These are phyloP conservation scores for Lerista edwardsae DNA, from an alignment of 2,797 vertebrate species.

Conservation along the genomic window DNA sequence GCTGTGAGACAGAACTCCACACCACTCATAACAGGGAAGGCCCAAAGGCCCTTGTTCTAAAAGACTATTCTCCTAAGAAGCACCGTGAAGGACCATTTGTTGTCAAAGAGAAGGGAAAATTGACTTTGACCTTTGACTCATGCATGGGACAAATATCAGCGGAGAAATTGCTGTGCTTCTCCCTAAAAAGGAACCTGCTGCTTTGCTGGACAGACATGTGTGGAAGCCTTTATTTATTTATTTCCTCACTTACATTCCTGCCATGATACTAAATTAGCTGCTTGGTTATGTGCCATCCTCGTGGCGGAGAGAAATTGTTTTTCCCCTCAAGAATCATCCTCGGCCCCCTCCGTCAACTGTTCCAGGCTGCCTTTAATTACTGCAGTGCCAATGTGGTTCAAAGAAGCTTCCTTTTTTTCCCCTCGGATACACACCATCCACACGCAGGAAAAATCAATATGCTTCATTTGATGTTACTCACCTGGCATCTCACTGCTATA, in stretches of 20 bases:
- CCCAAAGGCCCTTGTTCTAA: too few relatives aligned
- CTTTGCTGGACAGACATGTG: conserved; percentile 38
- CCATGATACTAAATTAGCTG: conserved; percentile 57
- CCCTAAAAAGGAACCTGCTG: conserved; percentile 55
- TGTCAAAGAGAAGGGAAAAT: conserved; percentile 46
- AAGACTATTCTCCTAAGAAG: background rate
- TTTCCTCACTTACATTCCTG: conserved; percentile 6
- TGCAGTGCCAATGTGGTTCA: conserved; percentile 59
- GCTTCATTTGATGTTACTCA: conserved; percentile 66
- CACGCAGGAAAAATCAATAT: conserved; percentile 62
- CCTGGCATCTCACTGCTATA: conserved; percentile 20
- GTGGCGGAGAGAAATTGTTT: conserved; percentile 45
- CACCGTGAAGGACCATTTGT: conserved; percentile 28
- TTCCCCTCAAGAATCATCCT: conserved; percentile 45
- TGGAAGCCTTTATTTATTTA: conserved; percentile 42
- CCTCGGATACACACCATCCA: conserved; percentile 57
- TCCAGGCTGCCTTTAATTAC: conserved; percentile 62
- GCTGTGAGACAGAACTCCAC: too few relatives aligned
- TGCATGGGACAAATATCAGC: conserved; percentile 36
- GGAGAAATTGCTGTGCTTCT: conserved; percentile 46
- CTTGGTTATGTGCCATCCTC: conserved; percentile 45
- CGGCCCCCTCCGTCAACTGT: conserved; percentile 33
- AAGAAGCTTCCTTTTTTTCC: conserved; percentile 52
- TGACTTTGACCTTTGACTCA: conserved; percentile 42
- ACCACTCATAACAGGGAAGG: too few relatives aligned